Evolutionary conservation across 2,797 vertebrate species (phyloP).

Genomic region (Ciconia nigra): DNA sequence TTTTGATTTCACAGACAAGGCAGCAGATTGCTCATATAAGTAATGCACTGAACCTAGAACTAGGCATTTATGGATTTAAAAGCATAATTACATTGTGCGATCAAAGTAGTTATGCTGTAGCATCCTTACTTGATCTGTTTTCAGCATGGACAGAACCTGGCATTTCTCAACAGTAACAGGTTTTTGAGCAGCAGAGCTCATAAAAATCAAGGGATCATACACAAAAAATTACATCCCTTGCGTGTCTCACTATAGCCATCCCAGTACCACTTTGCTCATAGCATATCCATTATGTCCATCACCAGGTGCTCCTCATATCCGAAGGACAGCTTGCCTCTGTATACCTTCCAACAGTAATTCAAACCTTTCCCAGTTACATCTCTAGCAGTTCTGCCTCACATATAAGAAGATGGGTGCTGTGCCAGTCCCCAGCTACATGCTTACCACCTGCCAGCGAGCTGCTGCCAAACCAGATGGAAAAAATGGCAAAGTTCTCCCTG

Average conservation of each 20-base stretch:
- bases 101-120: background rate
- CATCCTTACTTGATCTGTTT: background rate
- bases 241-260: background rate
- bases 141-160: background rate
- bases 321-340: background rate
- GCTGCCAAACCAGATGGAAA: background rate
- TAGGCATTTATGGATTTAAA: background rate
- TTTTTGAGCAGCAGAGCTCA: background rate
- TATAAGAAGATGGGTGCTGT: background rate
- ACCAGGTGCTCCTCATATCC: background rate
- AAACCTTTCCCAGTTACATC: background rate
- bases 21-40: background rate
- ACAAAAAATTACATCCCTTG: background rate
- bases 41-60: background rate
- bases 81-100: background rate
- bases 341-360: background rate
- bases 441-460: background rate
- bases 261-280: background rate
- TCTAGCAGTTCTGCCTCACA: background rate
- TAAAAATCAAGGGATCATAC: background rate
- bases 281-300: background rate
- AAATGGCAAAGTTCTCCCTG: background rate
- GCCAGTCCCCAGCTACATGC: background rate
- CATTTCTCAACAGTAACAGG: background rate
- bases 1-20: background rate